Evolutionary conservation across 2,113 vertebrate species (phyloP).

Genomic region (Chloropsis cyanopogon): DNA sequence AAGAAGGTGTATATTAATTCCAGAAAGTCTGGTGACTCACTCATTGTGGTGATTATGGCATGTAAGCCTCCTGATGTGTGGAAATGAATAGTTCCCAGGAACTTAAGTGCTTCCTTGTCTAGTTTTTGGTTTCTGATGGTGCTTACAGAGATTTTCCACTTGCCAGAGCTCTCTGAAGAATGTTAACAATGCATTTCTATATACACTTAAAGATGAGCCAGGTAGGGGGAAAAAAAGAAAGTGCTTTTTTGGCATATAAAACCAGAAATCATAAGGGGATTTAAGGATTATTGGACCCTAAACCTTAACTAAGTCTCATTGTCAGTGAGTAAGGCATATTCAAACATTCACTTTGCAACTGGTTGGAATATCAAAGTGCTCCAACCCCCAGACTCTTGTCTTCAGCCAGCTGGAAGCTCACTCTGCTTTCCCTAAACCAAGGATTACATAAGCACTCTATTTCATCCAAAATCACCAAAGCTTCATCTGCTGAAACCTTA

Average conservation of each 20-base stretch:
- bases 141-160: not conserved
- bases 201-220: not conserved
- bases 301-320: not conserved
- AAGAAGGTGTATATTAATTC: not conserved
- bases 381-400: not conserved
- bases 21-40: not conserved
- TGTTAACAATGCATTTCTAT: not conserved
- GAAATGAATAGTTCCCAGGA: not conserved
- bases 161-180: not conserved
- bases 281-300: not conserved
- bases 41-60: not conserved
- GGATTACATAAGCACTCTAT: not conserved
- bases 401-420: not conserved
- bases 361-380: not conserved
- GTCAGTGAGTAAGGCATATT: not conserved
- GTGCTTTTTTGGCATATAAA: not conserved
- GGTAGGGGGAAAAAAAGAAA: not conserved
- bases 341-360: not conserved
- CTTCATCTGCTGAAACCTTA: not conserved
- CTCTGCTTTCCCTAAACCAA: not conserved
- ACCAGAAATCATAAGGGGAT: not conserved
- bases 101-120: not conserved
- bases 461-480: not conserved
- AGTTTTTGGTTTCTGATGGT: not conserved
- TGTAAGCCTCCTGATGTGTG: not conserved